Evolutionary conservation across 2,888 invertebrate species (phyloP).

Genomic region (Scrobipalpa costella): DNA sequence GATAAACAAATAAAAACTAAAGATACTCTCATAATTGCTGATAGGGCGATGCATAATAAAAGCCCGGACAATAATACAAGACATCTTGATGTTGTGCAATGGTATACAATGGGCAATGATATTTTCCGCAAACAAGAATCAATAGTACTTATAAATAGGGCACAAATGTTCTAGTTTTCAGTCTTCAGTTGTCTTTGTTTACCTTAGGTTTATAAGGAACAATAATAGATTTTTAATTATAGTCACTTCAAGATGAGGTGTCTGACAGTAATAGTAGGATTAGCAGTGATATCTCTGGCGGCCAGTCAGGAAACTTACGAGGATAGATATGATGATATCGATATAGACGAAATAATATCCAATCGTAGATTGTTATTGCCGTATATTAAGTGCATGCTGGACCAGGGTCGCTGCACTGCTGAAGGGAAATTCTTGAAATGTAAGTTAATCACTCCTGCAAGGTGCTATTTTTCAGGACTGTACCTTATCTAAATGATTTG

Average conservation of each 20-base stretch:
- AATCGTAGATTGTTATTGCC: conserved; percentile 85
- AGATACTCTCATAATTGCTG: conserved; percentile 2
- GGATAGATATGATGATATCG: conserved; percentile 87
- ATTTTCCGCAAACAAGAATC: conserved; percentile 35
- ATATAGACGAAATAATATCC: conserved; percentile 85
- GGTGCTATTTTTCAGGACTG: no score
- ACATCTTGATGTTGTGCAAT: conserved; percentile 23
- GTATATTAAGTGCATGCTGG: conserved; percentile 87
- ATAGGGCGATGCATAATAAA: conserved; percentile 16
- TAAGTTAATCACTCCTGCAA: conserved; percentile 74
- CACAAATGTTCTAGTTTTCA: conserved; percentile 15
- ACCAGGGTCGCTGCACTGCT: conserved; percentile 84
- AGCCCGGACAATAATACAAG: conserved; percentile 25
- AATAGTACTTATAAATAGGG: conserved; percentile 26
- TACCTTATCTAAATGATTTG: no score
- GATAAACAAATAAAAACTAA: conserved; percentile 12
- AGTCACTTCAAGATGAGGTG: conserved; percentile 43
- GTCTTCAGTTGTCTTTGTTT: conserved; percentile 18
- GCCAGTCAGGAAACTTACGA: conserved; percentile 75
- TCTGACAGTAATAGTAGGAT: conserved; percentile 36
- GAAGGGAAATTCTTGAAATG: conserved; percentile 88
- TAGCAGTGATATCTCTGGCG: conserved; percentile 35
- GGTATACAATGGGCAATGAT: conserved; percentile 29
- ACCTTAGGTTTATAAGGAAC: neutral
- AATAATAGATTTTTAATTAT: neutral